Base-by-base conservation (phyloP, 2,888 invertebrate genomes). In the Leptarthrus brevirostris region DNA sequence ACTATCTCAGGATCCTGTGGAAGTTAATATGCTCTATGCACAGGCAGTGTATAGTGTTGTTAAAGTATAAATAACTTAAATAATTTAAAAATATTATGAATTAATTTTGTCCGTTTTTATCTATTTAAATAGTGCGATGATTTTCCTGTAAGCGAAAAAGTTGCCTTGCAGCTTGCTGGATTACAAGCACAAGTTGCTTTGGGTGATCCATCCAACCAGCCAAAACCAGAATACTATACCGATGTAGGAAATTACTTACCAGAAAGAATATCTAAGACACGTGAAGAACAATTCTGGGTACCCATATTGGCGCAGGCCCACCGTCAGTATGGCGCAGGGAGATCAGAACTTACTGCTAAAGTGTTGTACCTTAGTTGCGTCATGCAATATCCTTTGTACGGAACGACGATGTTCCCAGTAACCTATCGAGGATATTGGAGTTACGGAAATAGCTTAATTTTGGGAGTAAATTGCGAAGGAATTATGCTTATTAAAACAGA, bases 21-120 rank as follows among this genome's bases (percentile, higher is more conserved):
- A 97, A 86, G 94, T 97, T 12, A 96, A 95, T 80, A 89, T 97
- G 82, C 86, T 97, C 3, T 97, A 96, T 84, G 95, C 97, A 24
- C 97, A 97, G 86, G 97, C 96, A 74, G 97, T 97, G 6, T 93
- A 97, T 81, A 93, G 93, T 82, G 96, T 97, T 58, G 97, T 97
- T 2, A 96, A 96, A 90, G 96, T 95, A 87, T 24, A n/a, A 44
- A 14, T 22, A 18, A 20, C 4, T 16, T 4, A 47, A 47, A 47
- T 47, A 14, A 47, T 8, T n/a, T n/a, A n/a, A 30, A 47, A 66
- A 49, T 44, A 24, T 36, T 40, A 16, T 14, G 20, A 30, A 30
- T 24, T 14, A 12, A 16, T 61, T 40, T 44, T 49, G 16, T 61
- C 40, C n/a, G n/a, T n/a, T n/a, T n/a, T n/a, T n/a, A n/a, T n/a